Conservation (phyloP, 2,797 vertebrate genomes). For the Natrix natrix region DNA sequence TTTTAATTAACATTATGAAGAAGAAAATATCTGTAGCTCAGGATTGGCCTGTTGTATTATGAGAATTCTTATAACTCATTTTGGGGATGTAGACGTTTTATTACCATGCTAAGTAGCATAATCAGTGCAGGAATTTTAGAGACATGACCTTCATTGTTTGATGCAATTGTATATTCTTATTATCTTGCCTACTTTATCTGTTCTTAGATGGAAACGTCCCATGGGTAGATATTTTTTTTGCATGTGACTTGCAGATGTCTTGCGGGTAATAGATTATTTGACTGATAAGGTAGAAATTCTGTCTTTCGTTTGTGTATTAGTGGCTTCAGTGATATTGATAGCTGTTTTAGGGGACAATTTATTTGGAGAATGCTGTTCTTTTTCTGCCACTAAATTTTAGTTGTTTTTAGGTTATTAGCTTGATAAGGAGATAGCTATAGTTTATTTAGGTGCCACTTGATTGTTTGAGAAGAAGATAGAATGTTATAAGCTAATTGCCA, state of each 20-base stretch:
- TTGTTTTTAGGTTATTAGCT: background rate
- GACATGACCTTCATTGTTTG: background rate
- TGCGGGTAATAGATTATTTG: background rate
- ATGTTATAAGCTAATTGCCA: background rate
- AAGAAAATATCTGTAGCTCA: background rate
- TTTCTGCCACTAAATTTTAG: background rate
- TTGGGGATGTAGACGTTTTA: background rate
- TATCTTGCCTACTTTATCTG: background rate
- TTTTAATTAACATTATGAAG: background rate
- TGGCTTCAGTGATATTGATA: background rate
- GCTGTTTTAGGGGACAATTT: background rate
- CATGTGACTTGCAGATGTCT: background rate
- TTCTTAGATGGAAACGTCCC: background rate
- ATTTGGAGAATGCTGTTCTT: background rate
- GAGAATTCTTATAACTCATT: background rate
- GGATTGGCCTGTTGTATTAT: background rate
- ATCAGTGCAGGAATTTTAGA: background rate
- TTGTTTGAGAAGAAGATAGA: background rate
- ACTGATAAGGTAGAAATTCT: background rate
- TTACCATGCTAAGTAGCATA: background rate
- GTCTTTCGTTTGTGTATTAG: background rate
- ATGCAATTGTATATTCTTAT: background rate
- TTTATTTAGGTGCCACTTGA: background rate
- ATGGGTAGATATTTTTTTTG: background rate
- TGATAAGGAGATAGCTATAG: background rate